Base-by-base conservation (phyloP, 2,113 vertebrate genomes). In the Cathartes aura region DNA sequence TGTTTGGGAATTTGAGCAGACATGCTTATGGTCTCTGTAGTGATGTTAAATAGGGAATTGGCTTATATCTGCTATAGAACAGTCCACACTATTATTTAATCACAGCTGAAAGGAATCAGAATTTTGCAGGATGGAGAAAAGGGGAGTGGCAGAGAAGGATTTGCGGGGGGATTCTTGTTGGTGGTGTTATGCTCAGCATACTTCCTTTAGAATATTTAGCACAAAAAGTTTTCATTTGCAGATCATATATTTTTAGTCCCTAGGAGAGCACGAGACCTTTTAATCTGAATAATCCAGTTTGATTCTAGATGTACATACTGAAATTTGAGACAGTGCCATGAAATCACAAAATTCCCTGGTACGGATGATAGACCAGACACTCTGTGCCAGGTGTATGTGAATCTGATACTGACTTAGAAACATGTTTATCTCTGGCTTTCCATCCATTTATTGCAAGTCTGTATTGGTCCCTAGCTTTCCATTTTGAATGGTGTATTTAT, bases 131-230 rank as follows among this genome's bases (percentile, higher is more conserved):
- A 62, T 66, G 26, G 32, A 40, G 23, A 26, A 26, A 48, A 53
- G 24, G 15, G 5, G 13, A 42, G 22, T 23, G 15, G 30, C 36
- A 78, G 24, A 76, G 36, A 60, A 72, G 27, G 24, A 29, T 68
- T 67, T 6, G 1, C 3, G 8, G 36, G 15, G 2, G 1, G 1
- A 21, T 34, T 58, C 19, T 60, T 66, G 11, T 2, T 70, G 43
- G 20, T 87, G 42, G 5, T 68, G 18, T 27, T 74, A 8, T 10
- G 20, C 16, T 87, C 30, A 23, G 42, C 29, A 18, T 72, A 23
- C 2, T 82, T 58, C 8, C 21, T 73, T 60, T 43, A 55, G 13
- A 63, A 42, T 76, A 40, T 50, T 87, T 62, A 36, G 18, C 34
- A 24, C n/a, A 79, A 9, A 10, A 89, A 58, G 18, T 62, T 71